phyloP scores from a whole-genome alignment of 2,797 vertebrate species.

The Myoxocephalus aenaeus region DNA sequence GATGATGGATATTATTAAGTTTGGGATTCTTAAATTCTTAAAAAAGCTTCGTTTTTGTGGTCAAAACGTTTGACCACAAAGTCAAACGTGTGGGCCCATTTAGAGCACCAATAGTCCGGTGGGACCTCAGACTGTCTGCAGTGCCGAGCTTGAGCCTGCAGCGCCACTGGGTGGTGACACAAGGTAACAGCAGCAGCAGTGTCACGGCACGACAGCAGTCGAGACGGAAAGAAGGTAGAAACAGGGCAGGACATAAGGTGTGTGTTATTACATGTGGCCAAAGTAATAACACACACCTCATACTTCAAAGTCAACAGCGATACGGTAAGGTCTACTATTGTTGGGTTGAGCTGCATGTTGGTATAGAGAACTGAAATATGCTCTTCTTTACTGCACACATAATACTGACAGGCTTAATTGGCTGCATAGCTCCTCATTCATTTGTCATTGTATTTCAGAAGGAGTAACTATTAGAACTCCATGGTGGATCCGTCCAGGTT shows the following conservation, averaged over 20 bases:
- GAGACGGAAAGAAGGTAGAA: background rate
- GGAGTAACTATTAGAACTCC: background rate
- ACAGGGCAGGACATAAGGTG: background rate
- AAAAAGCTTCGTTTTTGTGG: too few relatives aligned
- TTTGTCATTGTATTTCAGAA: background rate
- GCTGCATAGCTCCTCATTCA: background rate
- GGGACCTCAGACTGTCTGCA: background rate
- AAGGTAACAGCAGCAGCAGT: background rate
- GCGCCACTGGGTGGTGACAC: slow-evolving; percentile 37
- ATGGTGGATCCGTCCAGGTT: background rate
- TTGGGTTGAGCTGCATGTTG: background rate
- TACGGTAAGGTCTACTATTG: background rate
- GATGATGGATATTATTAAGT: background rate
- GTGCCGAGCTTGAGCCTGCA: background rate
- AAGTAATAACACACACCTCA: background rate
- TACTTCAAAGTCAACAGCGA: background rate
- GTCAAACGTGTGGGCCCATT: background rate
- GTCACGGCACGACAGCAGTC: background rate
- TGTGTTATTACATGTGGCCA: background rate
- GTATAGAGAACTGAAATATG: background rate
- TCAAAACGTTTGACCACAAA: too few relatives aligned
- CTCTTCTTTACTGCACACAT: background rate
- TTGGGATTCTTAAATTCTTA: background rate
- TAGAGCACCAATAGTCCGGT: background rate
- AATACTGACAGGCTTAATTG: background rate